Conservation (phyloP, 2,797 vertebrate species). For the Pteronotus mesoamericanus region DNA sequence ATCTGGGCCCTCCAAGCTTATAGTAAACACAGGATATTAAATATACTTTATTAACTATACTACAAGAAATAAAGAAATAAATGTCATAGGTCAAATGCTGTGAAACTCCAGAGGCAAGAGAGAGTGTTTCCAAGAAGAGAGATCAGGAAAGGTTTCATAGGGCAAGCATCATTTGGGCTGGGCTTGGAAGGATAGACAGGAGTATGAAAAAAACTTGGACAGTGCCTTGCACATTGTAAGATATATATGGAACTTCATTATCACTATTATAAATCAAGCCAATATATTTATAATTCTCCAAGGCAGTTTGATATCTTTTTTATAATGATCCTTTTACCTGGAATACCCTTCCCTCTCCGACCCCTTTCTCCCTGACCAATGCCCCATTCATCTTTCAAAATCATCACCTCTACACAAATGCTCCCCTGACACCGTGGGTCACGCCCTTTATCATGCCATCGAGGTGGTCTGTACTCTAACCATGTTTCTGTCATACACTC, state of each 20-base stretch:
- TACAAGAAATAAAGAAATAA: background rate
- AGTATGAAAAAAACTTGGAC: background rate
- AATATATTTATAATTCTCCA: background rate
- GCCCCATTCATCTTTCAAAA: background rate
- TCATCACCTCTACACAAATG: background rate
- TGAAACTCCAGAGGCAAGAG: background rate
- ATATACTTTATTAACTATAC: background rate
- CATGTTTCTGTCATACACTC: background rate
- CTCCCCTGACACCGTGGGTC: background rate
- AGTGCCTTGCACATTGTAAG: background rate
- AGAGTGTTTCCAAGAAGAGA: background rate
- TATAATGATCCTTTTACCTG: background rate
- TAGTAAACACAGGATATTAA: background rate
- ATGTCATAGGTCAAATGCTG: background rate
- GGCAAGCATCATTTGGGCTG: background rate
- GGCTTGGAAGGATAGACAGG: no score
- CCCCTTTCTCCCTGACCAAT: background rate
- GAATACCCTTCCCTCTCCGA: background rate
- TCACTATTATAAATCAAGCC: background rate
- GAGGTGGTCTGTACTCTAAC: background rate
- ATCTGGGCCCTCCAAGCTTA: background rate
- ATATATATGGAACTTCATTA: background rate
- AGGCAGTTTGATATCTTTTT: background rate
- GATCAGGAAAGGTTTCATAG: background rate
- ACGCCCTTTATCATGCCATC: background rate